Evolutionary conservation across 2,888 invertebrate genomes (phyloP), one percentile per base, ranked within the genome.

Genomic region (Syrista parreyssii): DNA sequence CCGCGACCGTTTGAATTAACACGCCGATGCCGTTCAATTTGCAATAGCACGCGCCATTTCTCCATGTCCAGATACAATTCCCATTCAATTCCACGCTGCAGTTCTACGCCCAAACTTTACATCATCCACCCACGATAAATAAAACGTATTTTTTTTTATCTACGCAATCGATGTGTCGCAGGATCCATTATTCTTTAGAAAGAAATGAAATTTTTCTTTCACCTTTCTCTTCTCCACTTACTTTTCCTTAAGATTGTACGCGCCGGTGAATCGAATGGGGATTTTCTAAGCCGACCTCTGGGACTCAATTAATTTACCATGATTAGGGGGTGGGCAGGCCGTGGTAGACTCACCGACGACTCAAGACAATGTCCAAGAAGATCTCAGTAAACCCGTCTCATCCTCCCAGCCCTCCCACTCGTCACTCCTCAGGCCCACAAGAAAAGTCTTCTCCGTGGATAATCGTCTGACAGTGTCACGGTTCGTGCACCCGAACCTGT

Each of bases 381-480:
- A 23, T 55, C 55, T 55, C 9, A 23, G 23, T 55, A 23, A 55
- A 55, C 23, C 55, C 15, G 55, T 23, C 23, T 23, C 9, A 55
- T 23, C 23, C 55, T 55, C 55, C 9, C 9, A 55, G 2, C 23
- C 40, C 23, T 9, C 55, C 23, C 23, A 55, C 55, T 55, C 55
- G 55, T 23, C 55, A 23, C 55, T 55, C 55, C 23, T 55, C 55
- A 23, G 55, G 55, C 55, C 55, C 23, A 23, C 55, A 55, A 55
- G 23, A 55, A 55, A 55, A 55, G 55, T 55, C 55, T 55, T 55
- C 55, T 80, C 78, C 84, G 80, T 83, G 84, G 80, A 82, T 81
- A 84, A 84, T 84, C 80, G 79, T 78, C 77, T 83, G 81, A 79
- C 78, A 80, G 80, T 83, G 84, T 82, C 81, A 81, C 82, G 82